These are phyloP conservation scores for Drosophila austrosaltans DNA, from an alignment of 2,888 invertebrate species.

Conservation along the genomic window DNA sequence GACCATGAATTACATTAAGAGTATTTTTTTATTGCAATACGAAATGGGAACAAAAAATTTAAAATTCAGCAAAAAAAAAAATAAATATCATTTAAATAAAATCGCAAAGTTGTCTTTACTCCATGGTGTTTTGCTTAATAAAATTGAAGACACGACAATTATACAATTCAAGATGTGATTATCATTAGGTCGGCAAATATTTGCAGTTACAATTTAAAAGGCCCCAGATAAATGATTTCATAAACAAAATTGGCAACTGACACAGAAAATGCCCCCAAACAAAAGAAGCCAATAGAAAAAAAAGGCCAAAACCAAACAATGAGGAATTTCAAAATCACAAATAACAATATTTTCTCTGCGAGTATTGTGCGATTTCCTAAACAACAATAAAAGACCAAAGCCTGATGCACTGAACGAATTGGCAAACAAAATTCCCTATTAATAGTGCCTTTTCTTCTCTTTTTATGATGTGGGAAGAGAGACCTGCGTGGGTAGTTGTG, in stretches of 20 bases:
- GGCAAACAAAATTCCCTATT: constrained; percentile 9
- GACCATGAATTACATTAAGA: no score
- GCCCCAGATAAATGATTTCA: constrained; percentile 16
- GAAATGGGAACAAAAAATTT: constrained; percentile 48
- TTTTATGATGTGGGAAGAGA: not conserved
- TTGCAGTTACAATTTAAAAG: constrained; percentile 51
- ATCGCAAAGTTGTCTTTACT: constrained; percentile 5
- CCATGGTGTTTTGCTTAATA: not conserved
- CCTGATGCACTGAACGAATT: constrained; percentile 1
- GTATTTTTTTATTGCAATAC: not conserved
- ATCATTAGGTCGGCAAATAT: constrained; percentile 58
- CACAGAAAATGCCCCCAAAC: constrained; percentile 22
- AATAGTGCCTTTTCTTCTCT: not conserved
- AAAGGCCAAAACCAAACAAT: constrained; percentile 6
- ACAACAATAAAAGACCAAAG: not conserved
- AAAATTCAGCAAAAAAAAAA: constrained; percentile 32
- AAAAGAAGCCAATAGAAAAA: constrained; percentile 13
- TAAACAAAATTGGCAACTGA: constrained; percentile 25
- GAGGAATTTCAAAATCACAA: constrained; percentile 18
- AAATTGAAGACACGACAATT: constrained; percentile 29
- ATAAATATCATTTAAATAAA: constrained; percentile 28
- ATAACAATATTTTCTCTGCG: constrained; percentile 9
- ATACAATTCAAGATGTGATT: constrained; percentile 26
- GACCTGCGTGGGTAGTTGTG: not conserved
- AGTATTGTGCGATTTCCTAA: constrained; percentile 1